Percentiles rank a stretch among this genome's conserved stretches.
Conservation (phyloP, 2,797 vertebrate species). For the Oceanodroma leucorhoa region DNA sequence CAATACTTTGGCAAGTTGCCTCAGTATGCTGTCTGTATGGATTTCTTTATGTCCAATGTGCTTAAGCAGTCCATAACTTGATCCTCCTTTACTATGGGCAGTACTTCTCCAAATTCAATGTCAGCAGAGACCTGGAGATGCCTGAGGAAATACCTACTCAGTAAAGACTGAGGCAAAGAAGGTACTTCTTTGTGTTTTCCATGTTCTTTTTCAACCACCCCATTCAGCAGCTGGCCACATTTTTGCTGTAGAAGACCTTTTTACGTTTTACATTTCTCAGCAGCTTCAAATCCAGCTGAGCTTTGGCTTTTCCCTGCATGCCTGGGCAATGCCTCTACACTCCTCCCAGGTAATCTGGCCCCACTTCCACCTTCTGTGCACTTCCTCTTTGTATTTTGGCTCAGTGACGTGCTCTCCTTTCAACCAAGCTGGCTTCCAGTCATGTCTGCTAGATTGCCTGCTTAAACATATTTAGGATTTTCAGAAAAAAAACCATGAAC, state of each 20-base stretch:
- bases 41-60: neutral
- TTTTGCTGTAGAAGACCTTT: neutral
- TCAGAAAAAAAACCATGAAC: neutral
- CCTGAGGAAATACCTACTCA: neutral
- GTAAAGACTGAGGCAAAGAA: neutral
- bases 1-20: neutral
- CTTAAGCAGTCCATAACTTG: neutral
- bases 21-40: neutral
- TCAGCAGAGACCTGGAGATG: neutral
- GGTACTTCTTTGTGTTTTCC: neutral
- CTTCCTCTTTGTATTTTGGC: neutral
- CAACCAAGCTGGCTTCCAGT: neutral
- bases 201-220: neutral
- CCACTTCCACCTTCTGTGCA: neutral
- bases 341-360: neutral
- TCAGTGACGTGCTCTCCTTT: neutral
- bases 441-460: neutral
- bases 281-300: slow-evolving; percentile 17
- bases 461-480: neutral
- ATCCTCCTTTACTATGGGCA: neutral
- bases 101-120: neutral
- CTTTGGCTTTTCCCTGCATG: slow-evolving; percentile 8
- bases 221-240: neutral
- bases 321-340: neutral
- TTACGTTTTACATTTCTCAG: neutral